Percentiles rank a stretch among this genome's conserved stretches.
Conservation (phyloP, 2,888 invertebrate species). For the Ferdinandea cuprea region DNA sequence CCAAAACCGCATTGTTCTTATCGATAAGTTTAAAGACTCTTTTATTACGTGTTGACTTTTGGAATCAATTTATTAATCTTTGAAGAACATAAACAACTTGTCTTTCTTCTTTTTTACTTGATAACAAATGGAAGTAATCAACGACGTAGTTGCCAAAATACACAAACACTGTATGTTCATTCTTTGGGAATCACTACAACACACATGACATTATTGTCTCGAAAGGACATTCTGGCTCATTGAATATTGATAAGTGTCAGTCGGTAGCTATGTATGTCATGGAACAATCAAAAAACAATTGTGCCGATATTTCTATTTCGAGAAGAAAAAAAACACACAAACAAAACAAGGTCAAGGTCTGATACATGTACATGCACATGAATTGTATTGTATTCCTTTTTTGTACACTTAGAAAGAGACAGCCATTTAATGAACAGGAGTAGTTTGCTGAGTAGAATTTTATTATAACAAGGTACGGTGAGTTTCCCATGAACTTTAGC, state of each 20-base stretch:
- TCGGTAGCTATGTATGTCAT: neutral
- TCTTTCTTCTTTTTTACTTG: neutral
- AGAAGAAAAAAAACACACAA: neutral
- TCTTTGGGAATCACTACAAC: too few species aligned
- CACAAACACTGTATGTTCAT: too few species aligned
- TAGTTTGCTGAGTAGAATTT: neutral
- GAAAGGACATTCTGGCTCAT: neutral
- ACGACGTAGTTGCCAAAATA: neutral
- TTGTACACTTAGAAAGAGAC: neutral
- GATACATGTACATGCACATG: too few species aligned
- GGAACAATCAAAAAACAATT: neutral
- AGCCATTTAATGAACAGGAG: neutral
- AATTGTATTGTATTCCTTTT: too few species aligned
- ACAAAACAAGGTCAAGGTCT: neutral
- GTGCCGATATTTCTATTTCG: neutral
- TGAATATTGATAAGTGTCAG: neutral
- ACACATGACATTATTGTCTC: constrained; percentile 1
- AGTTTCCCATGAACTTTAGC: neutral
- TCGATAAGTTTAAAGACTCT: too few species aligned
- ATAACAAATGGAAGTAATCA: too few species aligned
- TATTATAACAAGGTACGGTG: neutral
- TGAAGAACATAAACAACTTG: neutral
- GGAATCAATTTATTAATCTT: neutral
- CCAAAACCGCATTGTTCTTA: too few species aligned
- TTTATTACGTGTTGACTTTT: neutral